Conservation (phyloP, 2,113 vertebrate species). For the Varanus salvator region DNA sequence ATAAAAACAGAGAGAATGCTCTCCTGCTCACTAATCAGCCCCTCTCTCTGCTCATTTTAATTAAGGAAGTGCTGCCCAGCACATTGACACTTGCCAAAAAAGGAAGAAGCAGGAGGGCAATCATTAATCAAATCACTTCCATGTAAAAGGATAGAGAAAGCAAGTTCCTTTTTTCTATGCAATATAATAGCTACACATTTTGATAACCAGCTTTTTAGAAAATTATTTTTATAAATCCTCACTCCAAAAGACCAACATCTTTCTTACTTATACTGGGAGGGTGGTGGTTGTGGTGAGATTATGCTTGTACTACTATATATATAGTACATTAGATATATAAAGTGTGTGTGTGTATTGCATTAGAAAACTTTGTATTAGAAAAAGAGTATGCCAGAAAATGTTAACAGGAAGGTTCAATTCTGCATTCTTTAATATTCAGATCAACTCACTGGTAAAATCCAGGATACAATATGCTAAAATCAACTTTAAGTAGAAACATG, state of each 20-base stretch:
- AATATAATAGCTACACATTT: neutral
- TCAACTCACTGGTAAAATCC: no score
- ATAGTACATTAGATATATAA: no score
- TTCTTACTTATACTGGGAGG: no score
- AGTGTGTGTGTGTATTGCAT: no score
- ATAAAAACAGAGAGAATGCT: conserved; percentile 57
- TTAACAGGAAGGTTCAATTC: neutral
- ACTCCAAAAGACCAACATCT: neutral
- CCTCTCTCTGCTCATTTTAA: conserved; percentile 40
- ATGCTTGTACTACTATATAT: no score
- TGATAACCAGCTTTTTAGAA: neutral
- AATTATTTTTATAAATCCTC: neutral
- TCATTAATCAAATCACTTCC: conserved; percentile 48
- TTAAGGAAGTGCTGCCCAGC: conserved; percentile 57
- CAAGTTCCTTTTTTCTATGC: neutral
- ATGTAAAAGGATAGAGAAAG: conserved; percentile 53
- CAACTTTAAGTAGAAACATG: neutral
- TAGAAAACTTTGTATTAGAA: no score
- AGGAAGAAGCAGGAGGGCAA: conserved; percentile 52
- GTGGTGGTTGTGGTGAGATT: no score
- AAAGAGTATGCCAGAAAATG: neutral
- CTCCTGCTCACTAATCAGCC: conserved; percentile 48
- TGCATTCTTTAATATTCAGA: no score
- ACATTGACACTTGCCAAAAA: conserved; percentile 58
- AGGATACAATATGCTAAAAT: neutral